Evolutionary conservation across 2,113 vertebrate genomes (phyloP), one percentile per base, ranked within the genome.

Genomic region (Mustela nigripes): DNA sequence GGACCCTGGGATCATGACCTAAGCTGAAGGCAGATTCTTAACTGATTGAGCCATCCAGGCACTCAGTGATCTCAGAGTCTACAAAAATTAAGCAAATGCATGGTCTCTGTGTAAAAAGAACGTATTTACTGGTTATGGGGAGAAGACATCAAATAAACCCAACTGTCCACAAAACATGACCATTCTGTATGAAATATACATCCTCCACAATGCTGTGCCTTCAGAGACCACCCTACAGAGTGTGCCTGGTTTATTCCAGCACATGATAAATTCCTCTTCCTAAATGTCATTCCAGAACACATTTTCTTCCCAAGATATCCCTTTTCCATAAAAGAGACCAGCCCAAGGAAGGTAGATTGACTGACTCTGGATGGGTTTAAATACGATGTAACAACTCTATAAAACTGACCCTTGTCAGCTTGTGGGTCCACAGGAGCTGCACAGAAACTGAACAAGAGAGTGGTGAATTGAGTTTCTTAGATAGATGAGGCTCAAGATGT

Each of bases 201-300:
- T 42, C 4, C 33, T 24, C 2, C 26, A 74, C 42, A 4, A 15
- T 50, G 26, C 9, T 56, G 4, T 39, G 2, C 6, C 39, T 53
- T 65, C 9, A 42, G 24, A 26, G 11, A 26, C 8, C 15, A 50
- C 31, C 11, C 7, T 67, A 39, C 65, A 56, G 5, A 48, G 7
- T 81, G 11, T 28, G 28, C 14, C 67, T 63, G 7, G 12, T 22
- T 89, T 93, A 10, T 53, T 53, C 9, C 22, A 56, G 24, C 2
- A 50, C 18, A 21, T 48, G 2, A 16, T 4, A 42, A 4, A 1
- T 5, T 79, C 0, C 0, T 1, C 12, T 86, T 65, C 58, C 2
- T 85, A 7, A 22, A 48, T 62, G 31, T 19, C 33, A 76, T 11
- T 5, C 4, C 24, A 58, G 7, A 67, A 69, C 16, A n/a, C 10